These are phyloP conservation scores for Penaeus indicus DNA, from an alignment of 1,140 invertebrate species.

Conservation along the genomic window DNA sequence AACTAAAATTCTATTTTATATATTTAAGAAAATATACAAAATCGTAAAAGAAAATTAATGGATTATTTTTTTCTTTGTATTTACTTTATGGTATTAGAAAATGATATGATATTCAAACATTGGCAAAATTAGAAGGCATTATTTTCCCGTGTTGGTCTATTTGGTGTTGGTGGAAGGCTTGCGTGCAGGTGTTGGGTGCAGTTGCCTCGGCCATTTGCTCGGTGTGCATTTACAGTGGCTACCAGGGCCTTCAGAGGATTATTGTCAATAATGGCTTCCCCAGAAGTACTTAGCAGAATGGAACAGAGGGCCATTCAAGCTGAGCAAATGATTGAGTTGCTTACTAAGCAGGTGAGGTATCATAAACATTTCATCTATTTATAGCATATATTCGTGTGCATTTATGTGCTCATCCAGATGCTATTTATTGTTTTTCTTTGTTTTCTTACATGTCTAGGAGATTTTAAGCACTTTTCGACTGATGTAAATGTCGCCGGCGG, in stretches of 20 bases:
- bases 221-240: neutral
- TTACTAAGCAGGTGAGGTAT: slow-evolving; percentile 61
- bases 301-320: slow-evolving; percentile 63
- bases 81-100: too few species aligned
- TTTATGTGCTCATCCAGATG: neutral
- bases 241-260: neutral
- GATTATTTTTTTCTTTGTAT: too few species aligned
- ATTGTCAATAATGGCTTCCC: slow-evolving; percentile 56
- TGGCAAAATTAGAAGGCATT: too few species aligned
- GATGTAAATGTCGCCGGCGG: too few species aligned
- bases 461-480: neutral
- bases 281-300: slow-evolving; percentile 59
- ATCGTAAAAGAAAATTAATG: too few species aligned
- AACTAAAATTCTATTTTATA: too few species aligned
- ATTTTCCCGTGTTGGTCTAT: too few species aligned
- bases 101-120: too few species aligned
- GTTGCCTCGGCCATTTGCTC: neutral
- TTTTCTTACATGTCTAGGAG: neutral
- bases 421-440: neutral
- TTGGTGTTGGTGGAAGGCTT: too few species aligned
- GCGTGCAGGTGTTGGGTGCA: neutral
- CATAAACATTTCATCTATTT: neutral
- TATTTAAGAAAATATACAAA: too few species aligned
- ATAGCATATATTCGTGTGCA: neutral
- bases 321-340: slow-evolving; percentile 63